Percentiles rank a stretch among this genome's conserved stretches.
phyloP scores from a whole-genome alignment of 2,113 vertebrate genomes.

The Tonatia bakeri region DNA sequence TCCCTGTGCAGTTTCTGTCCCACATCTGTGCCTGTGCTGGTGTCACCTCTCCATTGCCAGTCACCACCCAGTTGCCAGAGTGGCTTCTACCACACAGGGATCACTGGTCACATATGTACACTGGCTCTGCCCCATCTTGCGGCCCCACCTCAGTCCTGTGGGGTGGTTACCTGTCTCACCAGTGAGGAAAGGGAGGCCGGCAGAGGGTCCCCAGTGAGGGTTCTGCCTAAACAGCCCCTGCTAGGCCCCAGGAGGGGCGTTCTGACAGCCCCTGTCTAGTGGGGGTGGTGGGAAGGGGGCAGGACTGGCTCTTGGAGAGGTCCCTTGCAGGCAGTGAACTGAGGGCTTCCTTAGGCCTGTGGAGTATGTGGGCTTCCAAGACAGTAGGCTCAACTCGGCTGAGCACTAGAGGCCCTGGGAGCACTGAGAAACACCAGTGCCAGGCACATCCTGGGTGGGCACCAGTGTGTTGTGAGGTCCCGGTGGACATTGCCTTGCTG shows the following conservation, averaged over 20 bases:
- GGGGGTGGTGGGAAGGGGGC: not conserved
- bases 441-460: not conserved
- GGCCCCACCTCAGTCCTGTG: not conserved
- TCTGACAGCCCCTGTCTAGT: not conserved
- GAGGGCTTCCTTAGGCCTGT: not conserved
- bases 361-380: not conserved
- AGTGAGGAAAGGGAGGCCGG: not conserved
- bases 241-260: not conserved
- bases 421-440: not conserved
- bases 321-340: not conserved
- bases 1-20: too few species aligned
- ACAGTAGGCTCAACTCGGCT: not conserved
- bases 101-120: too few species aligned
- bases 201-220: not conserved
- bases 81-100: too few species aligned
- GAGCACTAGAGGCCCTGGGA: not conserved
- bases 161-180: not conserved
- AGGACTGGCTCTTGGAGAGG: not conserved
- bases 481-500: accelerated
- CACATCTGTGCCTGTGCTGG: not conserved
- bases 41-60: not conserved
- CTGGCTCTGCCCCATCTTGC: not conserved
- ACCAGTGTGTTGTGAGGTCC: too few species aligned
- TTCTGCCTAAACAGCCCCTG: not conserved
- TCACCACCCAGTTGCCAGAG: not conserved